Percentiles rank a stretch among this genome's conserved stretches.
These are phyloP conservation scores for Tuberolachnus salignus DNA, from an alignment of 2,888 invertebrate species.

Conservation along the genomic window DNA sequence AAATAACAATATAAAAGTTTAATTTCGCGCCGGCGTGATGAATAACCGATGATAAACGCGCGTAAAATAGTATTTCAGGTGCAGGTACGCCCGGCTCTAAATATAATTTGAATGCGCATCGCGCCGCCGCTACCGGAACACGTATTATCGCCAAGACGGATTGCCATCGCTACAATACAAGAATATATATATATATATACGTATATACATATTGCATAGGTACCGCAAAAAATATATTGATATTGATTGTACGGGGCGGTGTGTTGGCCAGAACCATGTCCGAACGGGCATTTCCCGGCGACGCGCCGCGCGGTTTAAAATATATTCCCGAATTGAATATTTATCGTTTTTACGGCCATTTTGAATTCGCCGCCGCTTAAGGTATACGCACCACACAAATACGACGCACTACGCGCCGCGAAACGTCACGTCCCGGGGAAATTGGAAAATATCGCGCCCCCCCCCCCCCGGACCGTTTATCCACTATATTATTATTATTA, in stretches of 20 bases:
- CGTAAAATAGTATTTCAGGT: conserved; percentile 14
- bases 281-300: background rate
- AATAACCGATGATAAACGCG: conserved; percentile 25
- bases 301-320: background rate
- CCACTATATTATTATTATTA: no score
- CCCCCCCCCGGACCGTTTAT: conserved; percentile 17
- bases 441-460: conserved; percentile 51
- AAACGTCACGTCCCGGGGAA: conserved; percentile 18
- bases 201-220: no score
- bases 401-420: background rate
- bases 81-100: background rate
- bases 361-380: background rate
- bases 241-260: background rate
- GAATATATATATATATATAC: no score
- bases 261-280: background rate
- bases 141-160: conserved; percentile 15
- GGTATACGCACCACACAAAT: no score
- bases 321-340: conserved; percentile 30
- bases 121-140: no score
- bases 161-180: no score
- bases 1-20: conserved; percentile 54
- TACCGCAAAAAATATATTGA: no score
- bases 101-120: background rate
- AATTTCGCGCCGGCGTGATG: conserved; percentile 32
- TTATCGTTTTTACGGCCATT: conserved; percentile 27